A percentile compares a stretch with the other conserved stretches of the same genome.
Evolutionary conservation across 1,140 invertebrate genomes (phyloP).

Genomic region (Bursaphelenchus mucronatus): DNA sequence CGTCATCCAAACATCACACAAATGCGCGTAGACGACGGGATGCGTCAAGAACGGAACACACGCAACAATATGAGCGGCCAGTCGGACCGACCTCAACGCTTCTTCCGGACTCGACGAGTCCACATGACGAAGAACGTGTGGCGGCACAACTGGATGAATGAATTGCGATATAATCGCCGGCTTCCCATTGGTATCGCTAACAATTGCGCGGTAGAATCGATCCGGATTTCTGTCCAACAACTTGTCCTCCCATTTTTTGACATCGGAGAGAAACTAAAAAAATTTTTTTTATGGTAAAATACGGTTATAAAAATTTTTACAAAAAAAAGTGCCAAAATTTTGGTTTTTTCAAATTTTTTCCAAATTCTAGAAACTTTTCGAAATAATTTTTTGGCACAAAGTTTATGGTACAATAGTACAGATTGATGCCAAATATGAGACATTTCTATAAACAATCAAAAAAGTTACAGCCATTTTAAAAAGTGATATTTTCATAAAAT

Average conservation of each 20-base stretch:
- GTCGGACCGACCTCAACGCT: slow-evolving; percentile 22
- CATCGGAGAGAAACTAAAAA: slow-evolving; percentile 16
- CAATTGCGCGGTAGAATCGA: slow-evolving; percentile 20
- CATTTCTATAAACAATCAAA: too few relatives aligned
- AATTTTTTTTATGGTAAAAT: too few relatives aligned
- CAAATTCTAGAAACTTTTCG: too few relatives aligned
- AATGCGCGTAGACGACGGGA: slow-evolving; percentile 14
- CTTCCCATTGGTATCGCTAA: slow-evolving; percentile 34
- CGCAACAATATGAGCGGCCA: slow-evolving; percentile 30
- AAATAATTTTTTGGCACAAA: too few relatives aligned
- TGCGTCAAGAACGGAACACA: slow-evolving; percentile 29
- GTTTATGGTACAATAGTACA: too few relatives aligned
- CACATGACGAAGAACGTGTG: slow-evolving; percentile 9
- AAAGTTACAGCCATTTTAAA: too few relatives aligned
- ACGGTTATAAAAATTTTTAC: too few relatives aligned
- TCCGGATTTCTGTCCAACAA: slow-evolving; percentile 23
- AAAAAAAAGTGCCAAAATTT: too few relatives aligned
- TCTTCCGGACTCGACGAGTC: background rate
- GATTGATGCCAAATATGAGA: too few relatives aligned
- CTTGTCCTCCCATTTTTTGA: slow-evolving; percentile 11
- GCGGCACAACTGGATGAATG: slow-evolving; percentile 7
- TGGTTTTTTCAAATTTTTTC: too few relatives aligned
- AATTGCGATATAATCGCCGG: slow-evolving; percentile 2
- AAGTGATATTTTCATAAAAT: too few relatives aligned
- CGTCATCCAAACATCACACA: slow-evolving; percentile 40